Base-by-base conservation (phyloP, 2,113 vertebrate genomes). In the Antechinus flavipes region DNA sequence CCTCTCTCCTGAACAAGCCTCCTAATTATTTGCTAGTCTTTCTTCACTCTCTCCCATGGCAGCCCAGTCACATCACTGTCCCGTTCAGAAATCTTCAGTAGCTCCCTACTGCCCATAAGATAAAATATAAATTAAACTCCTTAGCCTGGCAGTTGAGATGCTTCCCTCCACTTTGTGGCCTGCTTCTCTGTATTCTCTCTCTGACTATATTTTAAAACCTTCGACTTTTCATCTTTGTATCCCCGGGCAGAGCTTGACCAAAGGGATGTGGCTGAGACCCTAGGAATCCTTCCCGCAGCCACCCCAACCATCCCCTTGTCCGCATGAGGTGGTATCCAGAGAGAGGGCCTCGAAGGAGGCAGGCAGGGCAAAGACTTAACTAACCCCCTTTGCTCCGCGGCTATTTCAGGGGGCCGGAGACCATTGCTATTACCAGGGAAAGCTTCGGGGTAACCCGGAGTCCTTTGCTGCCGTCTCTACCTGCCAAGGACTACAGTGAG, bases 341-440 rank as follows among this genome's bases (percentile, higher is more conserved):
- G n/a, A 42, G 19, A 19, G n/a, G n/a, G 23, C 1, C 35, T n/a
- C 68, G 22, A 8, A 84, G 68, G 68, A 42, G 68, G 68, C 35
- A 84, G 35, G n/a, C 16, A 42, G 68, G 16, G 35, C 35, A 42
- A 84, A 42, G 68, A 42, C 19, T 2, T 42, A n/a, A n/a, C 55
- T 0, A 0, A 46, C 90, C 61, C 8, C 95, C 35, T 84, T 2
- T 7, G 1, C 19, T 6, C 0, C 0, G n/a, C 89, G 56, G 6
- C 91, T 94, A 93, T 93, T 92, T 12, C 98, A 99, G 99, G 99
- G 99, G 0, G 94, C 98, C 0, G 99, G 99, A 54, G 99, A 99
- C 97, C 99, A 99, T 98, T 99, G 99, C 98, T 99, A 99, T 98
- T 99, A 99, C 98, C 99, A 99, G 26, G 99, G 99, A 35, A 97